These are phyloP conservation scores for Isurus oxyrinchus DNA, from an alignment of 2,113 vertebrate species.

Conservation along the genomic window DNA sequence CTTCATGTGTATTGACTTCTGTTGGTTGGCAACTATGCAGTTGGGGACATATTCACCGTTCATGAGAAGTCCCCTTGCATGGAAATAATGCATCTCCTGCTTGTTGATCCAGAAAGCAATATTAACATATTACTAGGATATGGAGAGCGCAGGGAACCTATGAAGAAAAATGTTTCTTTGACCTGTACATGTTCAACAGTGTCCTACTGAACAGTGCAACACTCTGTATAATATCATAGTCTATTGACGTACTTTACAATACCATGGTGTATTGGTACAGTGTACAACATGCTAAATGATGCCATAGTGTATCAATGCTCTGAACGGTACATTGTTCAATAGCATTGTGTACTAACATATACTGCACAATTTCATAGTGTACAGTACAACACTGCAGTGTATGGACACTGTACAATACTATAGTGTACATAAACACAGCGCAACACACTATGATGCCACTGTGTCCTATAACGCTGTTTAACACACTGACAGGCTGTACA, in stretches of 20 bases:
- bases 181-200: neutral
- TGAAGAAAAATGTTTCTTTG: neutral
- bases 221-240: neutral
- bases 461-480: neutral
- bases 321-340: neutral
- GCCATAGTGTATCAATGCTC: neutral
- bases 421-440: neutral
- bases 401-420: neutral
- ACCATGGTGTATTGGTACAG: neutral
- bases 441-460: too few species aligned
- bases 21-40: neutral
- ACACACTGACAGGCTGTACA: neutral
- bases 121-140: neutral
- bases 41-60: neutral
- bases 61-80: neutral
- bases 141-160: neutral
- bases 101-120: neutral
- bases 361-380: neutral
- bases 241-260: neutral
- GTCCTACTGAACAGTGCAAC: neutral
- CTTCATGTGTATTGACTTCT: neutral
- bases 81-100: neutral
- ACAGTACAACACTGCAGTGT: neutral
- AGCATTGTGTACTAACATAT: neutral
- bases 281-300: neutral